These are phyloP conservation scores for Galaxias olidus DNA, from an alignment of 2,797 vertebrate genomes.

Conservation along the genomic window DNA sequence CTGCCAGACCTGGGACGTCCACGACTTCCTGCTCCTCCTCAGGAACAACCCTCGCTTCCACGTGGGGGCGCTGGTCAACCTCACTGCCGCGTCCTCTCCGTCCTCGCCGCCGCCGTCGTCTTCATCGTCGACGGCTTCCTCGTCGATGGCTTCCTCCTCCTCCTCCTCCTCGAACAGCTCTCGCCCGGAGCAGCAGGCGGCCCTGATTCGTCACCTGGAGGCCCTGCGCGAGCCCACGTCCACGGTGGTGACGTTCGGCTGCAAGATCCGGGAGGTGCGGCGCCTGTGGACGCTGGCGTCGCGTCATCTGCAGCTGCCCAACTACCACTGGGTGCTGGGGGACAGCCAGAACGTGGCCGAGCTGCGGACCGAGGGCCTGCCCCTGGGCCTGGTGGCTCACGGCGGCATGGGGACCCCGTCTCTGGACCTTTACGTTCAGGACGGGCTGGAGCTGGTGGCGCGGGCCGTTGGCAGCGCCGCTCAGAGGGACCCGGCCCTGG, in stretches of 20 bases:
- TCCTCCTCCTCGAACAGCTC: slow-evolving; percentile 45
- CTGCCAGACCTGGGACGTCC: slow-evolving; percentile 92
- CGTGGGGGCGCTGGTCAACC: slow-evolving; percentile 86
- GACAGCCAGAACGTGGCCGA: slow-evolving; percentile 94
- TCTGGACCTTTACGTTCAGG: slow-evolving; percentile 91
- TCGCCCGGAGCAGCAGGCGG: slow-evolving; percentile 64
- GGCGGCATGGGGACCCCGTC: slow-evolving; percentile 86
- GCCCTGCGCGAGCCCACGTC: slow-evolving; percentile 80
- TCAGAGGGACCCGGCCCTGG: slow-evolving; percentile 83
- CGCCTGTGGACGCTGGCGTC: slow-evolving; percentile 79
- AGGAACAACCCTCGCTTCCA: slow-evolving; percentile 91
- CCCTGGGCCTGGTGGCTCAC: slow-evolving; percentile 90
- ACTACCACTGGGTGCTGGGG: slow-evolving; percentile 93
- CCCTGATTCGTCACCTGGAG: slow-evolving; percentile 81
- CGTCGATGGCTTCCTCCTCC: slow-evolving; percentile 24
- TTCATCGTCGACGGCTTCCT: slow-evolving; percentile 26
- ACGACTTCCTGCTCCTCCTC: slow-evolving; percentile 86
- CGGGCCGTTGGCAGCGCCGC: slow-evolving; percentile 90
- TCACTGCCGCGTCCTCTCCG: slow-evolving; percentile 66
- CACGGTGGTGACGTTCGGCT: slow-evolving; percentile 92
- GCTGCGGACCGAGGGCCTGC: slow-evolving; percentile 90
- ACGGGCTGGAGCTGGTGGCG: slow-evolving; percentile 89
- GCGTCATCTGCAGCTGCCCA: slow-evolving; percentile 79
- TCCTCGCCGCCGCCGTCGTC: slow-evolving; percentile 18
- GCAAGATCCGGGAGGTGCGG: slow-evolving; percentile 86